Percentiles rank a stretch among this genome's conserved stretches.
Conservation (phyloP, 2,113 vertebrate species). For the Ictalurus furcatus region DNA sequence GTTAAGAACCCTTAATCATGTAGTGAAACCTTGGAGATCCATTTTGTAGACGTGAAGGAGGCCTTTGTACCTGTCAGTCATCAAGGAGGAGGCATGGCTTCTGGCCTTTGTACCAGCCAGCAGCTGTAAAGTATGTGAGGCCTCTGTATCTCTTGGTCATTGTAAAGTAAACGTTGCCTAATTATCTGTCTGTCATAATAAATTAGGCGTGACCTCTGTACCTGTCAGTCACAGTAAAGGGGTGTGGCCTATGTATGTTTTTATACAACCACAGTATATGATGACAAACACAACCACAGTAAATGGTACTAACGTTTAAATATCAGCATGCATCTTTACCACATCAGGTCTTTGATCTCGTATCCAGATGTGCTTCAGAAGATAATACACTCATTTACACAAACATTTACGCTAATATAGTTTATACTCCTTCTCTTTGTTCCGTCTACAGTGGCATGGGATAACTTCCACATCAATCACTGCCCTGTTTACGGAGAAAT, state of each 20-base stretch:
- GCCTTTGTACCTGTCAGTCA: background rate
- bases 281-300: background rate
- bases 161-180: background rate
- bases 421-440: background rate
- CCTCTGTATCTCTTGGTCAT: background rate
- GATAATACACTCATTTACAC: background rate
- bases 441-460: background rate
- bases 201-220: too few species aligned
- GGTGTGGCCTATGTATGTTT: background rate
- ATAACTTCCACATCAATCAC: conserved; percentile 1
- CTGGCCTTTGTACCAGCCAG: background rate
- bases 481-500: background rate
- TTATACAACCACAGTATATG: background rate
- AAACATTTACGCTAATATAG: background rate
- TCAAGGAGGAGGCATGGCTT: background rate
- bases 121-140: background rate
- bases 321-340: background rate
- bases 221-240: too few species aligned
- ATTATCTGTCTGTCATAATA: too few species aligned
- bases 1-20: background rate
- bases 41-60: background rate
- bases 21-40: background rate
- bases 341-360: too few species aligned
- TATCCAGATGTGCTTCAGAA: background rate
- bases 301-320: background rate